A percentile compares a stretch with the other conserved stretches of the same genome.
Conservation (phyloP, 2,888 invertebrate genomes). For the Leptinotarsa juncta region DNA sequence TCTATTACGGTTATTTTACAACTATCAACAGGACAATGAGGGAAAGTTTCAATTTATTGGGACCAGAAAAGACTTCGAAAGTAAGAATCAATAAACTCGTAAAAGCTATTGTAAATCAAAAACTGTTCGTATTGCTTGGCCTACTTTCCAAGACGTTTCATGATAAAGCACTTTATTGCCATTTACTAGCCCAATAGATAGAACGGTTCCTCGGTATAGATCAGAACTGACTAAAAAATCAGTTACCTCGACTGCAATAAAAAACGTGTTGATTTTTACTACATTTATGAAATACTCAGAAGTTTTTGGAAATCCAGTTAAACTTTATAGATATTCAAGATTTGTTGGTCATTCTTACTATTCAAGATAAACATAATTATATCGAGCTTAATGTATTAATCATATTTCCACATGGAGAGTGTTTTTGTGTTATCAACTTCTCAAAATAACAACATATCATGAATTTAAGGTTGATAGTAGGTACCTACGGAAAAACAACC, state of each 20-base stretch:
- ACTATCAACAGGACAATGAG: not conserved
- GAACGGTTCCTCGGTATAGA: conserved; percentile 10
- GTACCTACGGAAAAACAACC: too few relatives aligned
- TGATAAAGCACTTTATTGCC: conserved; percentile 3
- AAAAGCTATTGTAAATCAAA: conserved; percentile 25
- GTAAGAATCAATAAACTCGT: conserved; percentile 14
- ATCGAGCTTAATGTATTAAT: too few relatives aligned
- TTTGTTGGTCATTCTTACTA: too few relatives aligned
- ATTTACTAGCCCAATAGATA: conserved; percentile 3
- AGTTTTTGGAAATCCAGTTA: too few relatives aligned
- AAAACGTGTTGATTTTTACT: not conserved
- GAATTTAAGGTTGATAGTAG: too few relatives aligned
- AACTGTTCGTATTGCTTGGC: not conserved
- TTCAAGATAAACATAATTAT: too few relatives aligned
- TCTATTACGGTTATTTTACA: not conserved
- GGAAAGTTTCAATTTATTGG: conserved; percentile 19
- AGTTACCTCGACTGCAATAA: not conserved
- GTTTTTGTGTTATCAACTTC: too few relatives aligned
- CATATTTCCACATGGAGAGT: too few relatives aligned
- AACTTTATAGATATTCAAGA: too few relatives aligned
- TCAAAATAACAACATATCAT: too few relatives aligned
- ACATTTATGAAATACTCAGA: too few relatives aligned
- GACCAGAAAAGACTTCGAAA: conserved; percentile 6
- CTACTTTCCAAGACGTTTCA: conserved; percentile 10
- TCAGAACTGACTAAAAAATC: not conserved